Evolutionary conservation across 2,888 invertebrate genomes (phyloP).

Genomic region (Andrena fulva): DNA sequence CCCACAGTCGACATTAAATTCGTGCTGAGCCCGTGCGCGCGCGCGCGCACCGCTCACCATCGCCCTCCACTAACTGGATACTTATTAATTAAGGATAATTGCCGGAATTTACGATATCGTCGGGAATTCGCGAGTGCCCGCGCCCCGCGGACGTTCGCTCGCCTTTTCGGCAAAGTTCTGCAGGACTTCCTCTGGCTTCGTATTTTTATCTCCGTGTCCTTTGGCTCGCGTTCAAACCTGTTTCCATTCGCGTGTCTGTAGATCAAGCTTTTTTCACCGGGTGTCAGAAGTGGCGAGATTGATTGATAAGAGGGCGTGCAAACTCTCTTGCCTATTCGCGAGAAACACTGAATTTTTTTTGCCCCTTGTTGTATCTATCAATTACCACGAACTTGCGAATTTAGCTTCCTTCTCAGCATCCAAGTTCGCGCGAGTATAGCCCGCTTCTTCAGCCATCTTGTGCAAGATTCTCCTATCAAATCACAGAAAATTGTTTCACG

Average conservation of each 20-base stretch:
- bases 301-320: too few relatives aligned
- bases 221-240: background rate
- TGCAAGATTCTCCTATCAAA: too few relatives aligned
- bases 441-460: too few relatives aligned
- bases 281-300: too few relatives aligned
- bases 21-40: conserved; percentile 52
- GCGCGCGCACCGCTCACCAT: conserved; percentile 24
- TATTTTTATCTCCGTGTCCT: background rate
- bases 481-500: too few relatives aligned
- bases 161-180: conserved; percentile 4
- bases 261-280: too few relatives aligned
- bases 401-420: too few relatives aligned
- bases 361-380: too few relatives aligned
- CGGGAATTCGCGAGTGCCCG: conserved; percentile 30
- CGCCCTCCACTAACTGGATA: conserved; percentile 77
- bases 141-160: background rate
- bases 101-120: conserved; percentile 81
- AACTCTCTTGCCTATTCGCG: too few relatives aligned
- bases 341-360: too few relatives aligned
- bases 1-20: conserved; percentile 77
- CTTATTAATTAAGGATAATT: conserved; percentile 83
- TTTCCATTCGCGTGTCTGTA: background rate
- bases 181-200: background rate
- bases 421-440: too few relatives aligned
- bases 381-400: too few relatives aligned